phyloP scores from a whole-genome alignment of 2,888 invertebrate species.

The Alsophila aescularia region DNA sequence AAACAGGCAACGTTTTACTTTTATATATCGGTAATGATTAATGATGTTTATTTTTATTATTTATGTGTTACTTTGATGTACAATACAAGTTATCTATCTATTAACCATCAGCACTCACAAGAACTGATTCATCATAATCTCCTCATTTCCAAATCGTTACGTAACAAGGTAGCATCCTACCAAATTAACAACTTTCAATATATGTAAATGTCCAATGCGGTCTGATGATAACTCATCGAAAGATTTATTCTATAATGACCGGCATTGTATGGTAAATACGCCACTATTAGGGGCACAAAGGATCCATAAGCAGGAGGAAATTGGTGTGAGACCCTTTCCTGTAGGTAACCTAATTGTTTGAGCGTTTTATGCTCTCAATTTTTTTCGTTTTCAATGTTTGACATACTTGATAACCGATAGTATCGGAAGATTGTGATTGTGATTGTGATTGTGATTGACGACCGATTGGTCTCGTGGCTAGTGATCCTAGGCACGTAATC shows the following conservation, averaged over 20 bases:
- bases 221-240: conserved; percentile 36
- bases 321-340: conserved; percentile 51
- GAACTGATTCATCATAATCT: neutral
- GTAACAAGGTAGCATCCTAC: conserved; percentile 23
- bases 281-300: conserved; percentile 53
- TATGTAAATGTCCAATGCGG: conserved; percentile 52
- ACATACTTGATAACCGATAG: no score
- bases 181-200: conserved; percentile 39
- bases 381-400: no score
- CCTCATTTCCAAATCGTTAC: conserved; percentile 1
- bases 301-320: conserved; percentile 50
- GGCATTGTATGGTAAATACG: conserved; percentile 62
- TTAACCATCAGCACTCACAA: no score
- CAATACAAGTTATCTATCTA: no score
- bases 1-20: no score
- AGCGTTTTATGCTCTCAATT: neutral
- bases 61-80: no score
- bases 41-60: no score
- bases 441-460: no score
- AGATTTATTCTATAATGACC: conserved; percentile 46
- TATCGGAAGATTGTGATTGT: no score
- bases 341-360: conserved; percentile 41
- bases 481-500: no score
- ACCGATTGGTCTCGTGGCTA: no score
- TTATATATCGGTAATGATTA: no score